Evolutionary conservation across 2,797 vertebrate genomes (phyloP).

Genomic region (Gymnothorax javanicus): DNA sequence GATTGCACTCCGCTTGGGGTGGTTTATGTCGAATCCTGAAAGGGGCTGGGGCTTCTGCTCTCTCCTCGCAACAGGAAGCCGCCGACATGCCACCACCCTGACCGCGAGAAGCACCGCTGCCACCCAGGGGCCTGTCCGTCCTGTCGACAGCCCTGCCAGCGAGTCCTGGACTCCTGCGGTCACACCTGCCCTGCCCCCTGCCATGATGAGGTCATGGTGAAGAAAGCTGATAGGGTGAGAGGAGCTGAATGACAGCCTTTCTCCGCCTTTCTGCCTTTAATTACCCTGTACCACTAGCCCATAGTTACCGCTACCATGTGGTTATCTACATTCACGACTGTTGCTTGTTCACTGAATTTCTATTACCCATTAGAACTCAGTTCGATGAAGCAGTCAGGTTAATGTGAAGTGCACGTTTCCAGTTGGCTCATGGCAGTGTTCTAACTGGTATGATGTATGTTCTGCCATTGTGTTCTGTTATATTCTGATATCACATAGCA

Average conservation of each 20-base stretch:
- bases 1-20: not conserved
- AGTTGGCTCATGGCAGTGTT: not conserved
- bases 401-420: not conserved
- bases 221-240: slow-evolving; percentile 69
- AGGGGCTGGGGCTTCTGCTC: slow-evolving; percentile 3
- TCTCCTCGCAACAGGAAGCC: slow-evolving; percentile 68
- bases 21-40: too few species aligned
- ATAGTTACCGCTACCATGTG: too few species aligned
- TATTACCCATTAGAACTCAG: not conserved
- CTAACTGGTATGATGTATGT: too few species aligned
- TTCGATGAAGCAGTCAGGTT: not conserved
- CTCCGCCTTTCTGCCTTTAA: not conserved
- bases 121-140: slow-evolving; percentile 86
- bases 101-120: slow-evolving; percentile 83
- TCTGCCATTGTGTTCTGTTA: not conserved
- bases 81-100: slow-evolving; percentile 86
- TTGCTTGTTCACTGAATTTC: not conserved
- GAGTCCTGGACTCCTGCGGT: slow-evolving; percentile 67
- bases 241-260: not conserved
- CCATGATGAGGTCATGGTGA: slow-evolving; percentile 88
- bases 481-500: too few species aligned
- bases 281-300: not conserved
- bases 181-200: slow-evolving; percentile 84
- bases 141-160: slow-evolving; percentile 81
- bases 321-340: too few species aligned